These are phyloP conservation scores for Calliopsis andreniformis DNA, from an alignment of 1,140 invertebrate species.

Conservation along the genomic window DNA sequence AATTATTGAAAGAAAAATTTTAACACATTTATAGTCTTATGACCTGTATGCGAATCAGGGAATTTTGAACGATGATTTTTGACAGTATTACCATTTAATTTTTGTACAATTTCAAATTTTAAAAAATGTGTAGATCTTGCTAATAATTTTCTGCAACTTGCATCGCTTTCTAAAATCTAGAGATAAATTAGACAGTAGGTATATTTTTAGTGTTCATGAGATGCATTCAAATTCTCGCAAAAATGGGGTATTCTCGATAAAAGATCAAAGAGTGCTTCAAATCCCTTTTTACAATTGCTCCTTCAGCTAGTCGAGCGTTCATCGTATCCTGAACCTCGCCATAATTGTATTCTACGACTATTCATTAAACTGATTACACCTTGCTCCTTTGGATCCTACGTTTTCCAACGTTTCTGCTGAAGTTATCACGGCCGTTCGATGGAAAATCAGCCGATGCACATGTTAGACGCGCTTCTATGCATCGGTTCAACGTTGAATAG, in stretches of 20 bases:
- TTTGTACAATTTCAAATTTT: too few relatives aligned
- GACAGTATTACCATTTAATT: too few relatives aligned
- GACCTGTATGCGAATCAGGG: too few relatives aligned
- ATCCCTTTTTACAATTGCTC: background rate
- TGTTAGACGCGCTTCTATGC: constrained; percentile 8
- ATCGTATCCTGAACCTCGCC: constrained; percentile 33
- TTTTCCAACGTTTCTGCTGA: constrained; percentile 2
- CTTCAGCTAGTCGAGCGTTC: background rate
- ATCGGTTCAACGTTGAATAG: constrained; percentile 33
- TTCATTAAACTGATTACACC: constrained; percentile 69
- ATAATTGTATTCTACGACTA: constrained; percentile 63
- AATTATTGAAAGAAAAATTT: too few relatives aligned
- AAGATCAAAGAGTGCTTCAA: background rate
- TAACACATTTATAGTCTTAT: too few relatives aligned
- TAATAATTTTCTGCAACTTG: too few relatives aligned
- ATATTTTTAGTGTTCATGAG: too few relatives aligned
- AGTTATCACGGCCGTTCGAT: constrained; percentile 14
- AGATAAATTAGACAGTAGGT: too few relatives aligned
- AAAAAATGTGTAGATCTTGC: too few relatives aligned
- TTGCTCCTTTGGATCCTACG: constrained; percentile 25
- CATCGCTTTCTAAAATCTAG: too few relatives aligned
- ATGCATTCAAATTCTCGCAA: too few relatives aligned
- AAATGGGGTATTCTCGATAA: background rate
- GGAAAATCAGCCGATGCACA: constrained; percentile 28
- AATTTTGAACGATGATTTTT: too few relatives aligned